phyloP scores from a whole-genome alignment of 2,888 invertebrate species.

The Melanargia galathea region DNA sequence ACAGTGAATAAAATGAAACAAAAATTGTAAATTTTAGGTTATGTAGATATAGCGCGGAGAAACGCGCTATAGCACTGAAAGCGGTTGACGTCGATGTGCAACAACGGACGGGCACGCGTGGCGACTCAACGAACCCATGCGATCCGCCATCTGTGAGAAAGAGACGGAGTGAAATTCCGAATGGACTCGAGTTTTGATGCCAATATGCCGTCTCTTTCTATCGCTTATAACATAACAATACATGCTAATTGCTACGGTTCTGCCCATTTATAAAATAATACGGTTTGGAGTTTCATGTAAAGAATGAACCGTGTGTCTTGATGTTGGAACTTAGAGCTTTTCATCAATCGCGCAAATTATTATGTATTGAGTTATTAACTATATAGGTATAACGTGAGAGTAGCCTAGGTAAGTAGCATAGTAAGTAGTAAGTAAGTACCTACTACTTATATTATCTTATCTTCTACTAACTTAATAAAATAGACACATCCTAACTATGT shows the following conservation, averaged over 20 bases:
- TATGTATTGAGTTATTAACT: no score
- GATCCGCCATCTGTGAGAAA: constrained; percentile 54
- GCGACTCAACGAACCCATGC: constrained; percentile 58
- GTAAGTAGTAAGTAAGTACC: no score
- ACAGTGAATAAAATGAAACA: constrained; percentile 51
- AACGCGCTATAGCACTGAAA: constrained; percentile 80
- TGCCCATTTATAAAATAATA: neutral
- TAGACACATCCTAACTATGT: no score
- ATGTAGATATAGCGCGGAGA: constrained; percentile 76
- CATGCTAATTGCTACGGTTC: constrained; percentile 2
- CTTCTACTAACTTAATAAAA: no score
- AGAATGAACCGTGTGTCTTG: no score
- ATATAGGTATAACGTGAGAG: no score
- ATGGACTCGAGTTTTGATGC: constrained; percentile 48
- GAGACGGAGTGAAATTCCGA: constrained; percentile 53
- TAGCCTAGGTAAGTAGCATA: no score
- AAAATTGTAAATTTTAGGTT: constrained; percentile 72
- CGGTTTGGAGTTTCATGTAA: no score
- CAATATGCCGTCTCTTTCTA: constrained; percentile 46
- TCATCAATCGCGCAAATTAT: no score
- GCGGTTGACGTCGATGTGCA: constrained; percentile 80
- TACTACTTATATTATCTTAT: no score
- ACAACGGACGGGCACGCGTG: constrained; percentile 66
- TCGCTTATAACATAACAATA: constrained; percentile 33
- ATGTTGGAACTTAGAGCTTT: no score